phyloP scores from a whole-genome alignment of 2,797 vertebrate genomes.

The Lepus oiostolus region DNA sequence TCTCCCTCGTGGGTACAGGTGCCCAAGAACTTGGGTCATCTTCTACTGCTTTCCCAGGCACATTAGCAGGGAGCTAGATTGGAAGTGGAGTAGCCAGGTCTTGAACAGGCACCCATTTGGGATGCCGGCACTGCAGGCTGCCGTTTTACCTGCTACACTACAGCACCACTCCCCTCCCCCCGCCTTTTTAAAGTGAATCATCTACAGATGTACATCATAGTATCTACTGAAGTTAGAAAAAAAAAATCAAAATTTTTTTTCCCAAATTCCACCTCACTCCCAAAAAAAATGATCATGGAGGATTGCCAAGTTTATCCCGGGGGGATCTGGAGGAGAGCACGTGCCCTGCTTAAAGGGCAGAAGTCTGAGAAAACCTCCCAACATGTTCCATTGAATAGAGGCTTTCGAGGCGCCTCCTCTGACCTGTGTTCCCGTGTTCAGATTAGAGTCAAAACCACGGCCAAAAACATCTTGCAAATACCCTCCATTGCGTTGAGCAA shows the following conservation, averaged over 20 bases:
- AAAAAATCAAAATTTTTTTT: background rate
- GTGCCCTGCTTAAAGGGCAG: background rate
- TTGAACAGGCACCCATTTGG: no score
- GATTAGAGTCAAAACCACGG: background rate
- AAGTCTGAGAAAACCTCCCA: background rate
- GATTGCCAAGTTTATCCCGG: background rate
- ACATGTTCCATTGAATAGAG: background rate
- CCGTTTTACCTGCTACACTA: no score
- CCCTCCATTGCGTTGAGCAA: background rate
- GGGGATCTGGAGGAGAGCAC: background rate
- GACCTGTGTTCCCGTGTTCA: background rate
- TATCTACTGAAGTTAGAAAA: background rate
- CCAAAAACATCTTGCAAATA: background rate
- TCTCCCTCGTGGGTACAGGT: no score
- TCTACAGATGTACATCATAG: background rate
- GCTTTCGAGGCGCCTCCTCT: background rate
- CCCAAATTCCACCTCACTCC: background rate
- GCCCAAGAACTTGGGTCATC: no score
- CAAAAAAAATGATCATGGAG: background rate
- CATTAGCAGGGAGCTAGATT: no score
- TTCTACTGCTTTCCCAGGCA: no score
- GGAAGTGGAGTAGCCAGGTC: no score
- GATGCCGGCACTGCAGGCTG: no score
- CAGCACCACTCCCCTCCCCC: no score
- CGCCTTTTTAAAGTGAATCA: slow-evolving; percentile 27